These are phyloP conservation scores for Caenorhabditis remanei DNA, from an alignment of 1,140 invertebrate genomes.

Conservation along the genomic window DNA sequence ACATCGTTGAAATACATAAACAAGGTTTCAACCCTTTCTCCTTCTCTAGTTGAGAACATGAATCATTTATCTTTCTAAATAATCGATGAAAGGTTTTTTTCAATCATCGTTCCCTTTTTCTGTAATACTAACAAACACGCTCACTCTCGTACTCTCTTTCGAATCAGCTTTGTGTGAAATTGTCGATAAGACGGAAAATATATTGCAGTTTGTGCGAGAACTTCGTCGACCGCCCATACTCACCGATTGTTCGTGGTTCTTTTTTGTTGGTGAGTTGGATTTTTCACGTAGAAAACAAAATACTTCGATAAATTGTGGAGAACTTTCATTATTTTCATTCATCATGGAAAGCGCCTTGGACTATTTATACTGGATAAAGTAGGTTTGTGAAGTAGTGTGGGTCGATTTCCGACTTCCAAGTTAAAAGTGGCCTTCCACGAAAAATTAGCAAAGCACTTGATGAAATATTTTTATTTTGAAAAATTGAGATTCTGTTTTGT, in stretches of 20 bases:
- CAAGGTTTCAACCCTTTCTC: background rate
- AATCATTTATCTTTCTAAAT: background rate
- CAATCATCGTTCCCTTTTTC: background rate
- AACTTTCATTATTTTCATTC: background rate
- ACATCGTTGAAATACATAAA: slow-evolving; percentile 32
- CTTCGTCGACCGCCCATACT: slow-evolving; percentile 20
- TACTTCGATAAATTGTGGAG: background rate
- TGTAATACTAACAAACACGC: background rate
- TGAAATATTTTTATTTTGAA: too few species aligned
- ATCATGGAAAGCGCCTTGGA: background rate
- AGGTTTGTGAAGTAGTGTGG: background rate
- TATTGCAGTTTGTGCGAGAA: slow-evolving; percentile 23
- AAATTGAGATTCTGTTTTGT: too few species aligned
- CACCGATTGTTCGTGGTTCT: background rate
- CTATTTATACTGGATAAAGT: slow-evolving; percentile 14
- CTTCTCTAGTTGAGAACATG: background rate
- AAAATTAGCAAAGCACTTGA: too few species aligned
- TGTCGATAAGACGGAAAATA: slow-evolving; percentile 49
- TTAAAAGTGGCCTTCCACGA: too few species aligned
- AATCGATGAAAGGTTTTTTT: background rate
- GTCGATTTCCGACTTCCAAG: too few species aligned
- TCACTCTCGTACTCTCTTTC: background rate
- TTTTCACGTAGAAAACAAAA: background rate
- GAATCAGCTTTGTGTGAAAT: background rate
- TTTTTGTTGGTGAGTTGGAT: slow-evolving; percentile 48